Evolutionary conservation across 2,888 invertebrate genomes (phyloP).

Genomic region (Baronia brevicornis): DNA sequence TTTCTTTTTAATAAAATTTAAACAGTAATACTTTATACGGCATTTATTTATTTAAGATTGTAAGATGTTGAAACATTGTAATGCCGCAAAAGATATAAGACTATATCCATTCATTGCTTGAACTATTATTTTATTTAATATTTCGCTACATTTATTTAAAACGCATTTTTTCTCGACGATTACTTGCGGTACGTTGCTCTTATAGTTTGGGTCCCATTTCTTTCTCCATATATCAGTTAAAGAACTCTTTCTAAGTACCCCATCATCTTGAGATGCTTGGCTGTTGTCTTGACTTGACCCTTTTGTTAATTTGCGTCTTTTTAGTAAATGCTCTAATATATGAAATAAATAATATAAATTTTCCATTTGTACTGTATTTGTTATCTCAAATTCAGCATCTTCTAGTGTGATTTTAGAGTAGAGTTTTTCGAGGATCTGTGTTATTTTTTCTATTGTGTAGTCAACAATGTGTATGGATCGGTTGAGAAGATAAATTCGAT

Average conservation of each 20-base stretch:
- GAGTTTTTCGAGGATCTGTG: constrained; percentile 30
- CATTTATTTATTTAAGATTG: constrained; percentile 31
- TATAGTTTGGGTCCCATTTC: constrained; percentile 48
- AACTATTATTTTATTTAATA: constrained; percentile 52
- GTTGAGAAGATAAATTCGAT: constrained; percentile 44
- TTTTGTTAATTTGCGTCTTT: constrained; percentile 29
- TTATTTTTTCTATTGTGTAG: constrained; percentile 47
- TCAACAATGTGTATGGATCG: constrained; percentile 48
- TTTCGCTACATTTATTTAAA: constrained; percentile 34
- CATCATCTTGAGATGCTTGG: constrained; percentile 33
- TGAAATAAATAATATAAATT: constrained; percentile 50
- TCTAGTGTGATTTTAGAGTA: constrained; percentile 26
- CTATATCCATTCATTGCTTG: constrained; percentile 49
- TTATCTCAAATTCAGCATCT: constrained; percentile 32
- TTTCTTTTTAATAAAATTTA: no score
- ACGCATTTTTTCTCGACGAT: constrained; percentile 33
- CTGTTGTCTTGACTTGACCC: constrained; percentile 22
- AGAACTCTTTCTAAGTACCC: constrained; percentile 35
- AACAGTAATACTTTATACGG: no score
- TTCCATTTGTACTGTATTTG: constrained; percentile 30
- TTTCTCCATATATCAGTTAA: constrained; percentile 53
- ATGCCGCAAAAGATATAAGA: constrained; percentile 46
- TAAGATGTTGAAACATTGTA: constrained; percentile 58
- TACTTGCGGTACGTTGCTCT: constrained; percentile 24
- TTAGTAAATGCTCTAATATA: constrained; percentile 41